A percentile compares a stretch with the other conserved stretches of the same genome.
phyloP scores from a whole-genome alignment of 2,113 vertebrate genomes.

The Alces alces region DNA sequence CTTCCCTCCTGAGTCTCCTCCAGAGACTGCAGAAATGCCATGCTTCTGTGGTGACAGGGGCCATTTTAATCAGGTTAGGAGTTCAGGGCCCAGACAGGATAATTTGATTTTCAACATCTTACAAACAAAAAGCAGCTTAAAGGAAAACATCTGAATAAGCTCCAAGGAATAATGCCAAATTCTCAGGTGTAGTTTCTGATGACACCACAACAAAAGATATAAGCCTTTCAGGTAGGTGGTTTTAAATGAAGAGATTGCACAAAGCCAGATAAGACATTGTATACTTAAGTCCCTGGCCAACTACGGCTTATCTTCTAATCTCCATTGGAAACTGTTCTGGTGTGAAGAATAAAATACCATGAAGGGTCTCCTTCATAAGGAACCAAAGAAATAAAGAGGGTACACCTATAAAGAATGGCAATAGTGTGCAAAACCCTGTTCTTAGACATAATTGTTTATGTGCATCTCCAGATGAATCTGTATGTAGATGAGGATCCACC shows the following conservation, averaged over 20 bases:
- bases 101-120: not conserved
- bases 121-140: not conserved
- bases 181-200: constrained; percentile 35
- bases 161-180: constrained; percentile 62
- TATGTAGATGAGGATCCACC: not conserved
- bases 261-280: constrained; percentile 8
- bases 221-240: constrained; percentile 22
- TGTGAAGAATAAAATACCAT: not conserved
- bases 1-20: not conserved
- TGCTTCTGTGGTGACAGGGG: not conserved
- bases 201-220: constrained; percentile 52
- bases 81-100: not conserved
- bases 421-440: not conserved
- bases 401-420: not conserved
- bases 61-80: not conserved
- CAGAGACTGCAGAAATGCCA: not conserved
- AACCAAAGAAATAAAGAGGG: not conserved
- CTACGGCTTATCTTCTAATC: constrained; percentile 13
- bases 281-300: not conserved
- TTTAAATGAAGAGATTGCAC: constrained; percentile 8
- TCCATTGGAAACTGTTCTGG: constrained; percentile 27
- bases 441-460: not conserved
- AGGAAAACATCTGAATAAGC: constrained; percentile 49
- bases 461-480: not conserved
- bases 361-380: not conserved